phyloP scores from a whole-genome alignment of 2,888 invertebrate genomes.

The Metallyticus violacea region DNA sequence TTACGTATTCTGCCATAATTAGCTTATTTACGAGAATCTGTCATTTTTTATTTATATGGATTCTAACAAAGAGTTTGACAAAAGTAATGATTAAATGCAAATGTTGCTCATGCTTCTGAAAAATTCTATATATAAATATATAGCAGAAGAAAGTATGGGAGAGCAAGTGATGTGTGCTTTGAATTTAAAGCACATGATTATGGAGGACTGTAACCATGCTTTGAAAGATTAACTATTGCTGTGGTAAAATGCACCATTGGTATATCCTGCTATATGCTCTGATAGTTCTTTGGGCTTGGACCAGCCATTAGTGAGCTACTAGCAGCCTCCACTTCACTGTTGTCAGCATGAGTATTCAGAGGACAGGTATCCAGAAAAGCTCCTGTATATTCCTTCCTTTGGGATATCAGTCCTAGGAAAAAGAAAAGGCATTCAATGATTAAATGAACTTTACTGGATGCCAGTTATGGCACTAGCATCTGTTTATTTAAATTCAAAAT shows the following conservation, averaged over 20 bases:
- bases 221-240: background rate
- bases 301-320: conserved; percentile 1
- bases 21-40: no score
- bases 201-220: background rate
- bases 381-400: background rate
- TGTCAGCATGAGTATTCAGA: conserved; percentile 19
- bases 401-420: conserved; percentile 18
- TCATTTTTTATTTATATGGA: no score
- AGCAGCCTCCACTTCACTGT: conserved; percentile 8
- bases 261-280: conserved; percentile 14
- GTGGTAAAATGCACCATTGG: background rate
- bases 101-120: no score
- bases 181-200: no score
- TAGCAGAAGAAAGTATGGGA: background rate
- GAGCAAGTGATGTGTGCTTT: no score
- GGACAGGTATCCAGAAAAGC: conserved; percentile 11
- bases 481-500: no score
- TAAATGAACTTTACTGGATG: background rate
- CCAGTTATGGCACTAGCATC: background rate
- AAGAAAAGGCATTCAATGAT: background rate
- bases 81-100: no score
- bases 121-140: no score
- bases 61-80: no score
- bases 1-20: no score
- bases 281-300: background rate